Evolutionary conservation across 2,888 invertebrate genomes (phyloP).

Genomic region (Hirtodrosophila histrioides): DNA sequence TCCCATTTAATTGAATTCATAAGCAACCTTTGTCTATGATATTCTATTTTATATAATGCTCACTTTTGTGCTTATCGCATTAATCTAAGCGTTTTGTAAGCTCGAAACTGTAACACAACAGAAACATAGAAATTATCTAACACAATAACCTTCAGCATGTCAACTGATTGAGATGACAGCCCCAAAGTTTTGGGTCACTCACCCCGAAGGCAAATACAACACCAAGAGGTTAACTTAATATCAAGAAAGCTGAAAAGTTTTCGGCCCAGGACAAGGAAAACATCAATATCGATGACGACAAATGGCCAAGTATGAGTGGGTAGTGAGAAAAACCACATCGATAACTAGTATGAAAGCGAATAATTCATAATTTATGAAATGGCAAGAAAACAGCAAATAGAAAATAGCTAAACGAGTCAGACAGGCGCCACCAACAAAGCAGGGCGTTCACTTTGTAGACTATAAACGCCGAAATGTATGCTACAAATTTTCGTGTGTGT

Average conservation of each 20-base stretch:
- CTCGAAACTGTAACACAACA: constrained; percentile 16
- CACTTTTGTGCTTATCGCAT: constrained; percentile 41
- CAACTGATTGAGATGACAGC: constrained; percentile 48
- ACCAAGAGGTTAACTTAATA: constrained; percentile 47
- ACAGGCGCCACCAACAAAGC: constrained; percentile 37
- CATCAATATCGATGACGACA: constrained; percentile 48
- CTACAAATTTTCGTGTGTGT: constrained; percentile 30
- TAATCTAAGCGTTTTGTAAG: constrained; percentile 55
- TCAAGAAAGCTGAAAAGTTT: constrained; percentile 45
- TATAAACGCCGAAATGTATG: constrained; percentile 40
- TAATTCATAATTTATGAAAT: constrained; percentile 63
- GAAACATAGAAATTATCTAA: constrained; percentile 54
- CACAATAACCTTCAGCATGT: constrained; percentile 61
- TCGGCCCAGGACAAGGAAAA: constrained; percentile 9
- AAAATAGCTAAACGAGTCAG: constrained; percentile 43
- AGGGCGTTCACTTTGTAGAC: constrained; percentile 25
- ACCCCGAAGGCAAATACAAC: constrained; percentile 25
- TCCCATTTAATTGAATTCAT: constrained; percentile 42
- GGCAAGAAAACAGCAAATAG: constrained; percentile 20
- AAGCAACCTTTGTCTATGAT: constrained; percentile 18
- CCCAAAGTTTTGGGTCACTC: constrained; percentile 36
- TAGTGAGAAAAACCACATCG: constrained; percentile 24
- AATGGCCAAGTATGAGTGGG: not conserved
- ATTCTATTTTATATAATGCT: constrained; percentile 9
- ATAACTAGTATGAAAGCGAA: constrained; percentile 55